Evolutionary conservation across 2,888 invertebrate genomes (phyloP), one percentile per base, ranked within the genome.

Genomic region (Fragum whitleyi): DNA sequence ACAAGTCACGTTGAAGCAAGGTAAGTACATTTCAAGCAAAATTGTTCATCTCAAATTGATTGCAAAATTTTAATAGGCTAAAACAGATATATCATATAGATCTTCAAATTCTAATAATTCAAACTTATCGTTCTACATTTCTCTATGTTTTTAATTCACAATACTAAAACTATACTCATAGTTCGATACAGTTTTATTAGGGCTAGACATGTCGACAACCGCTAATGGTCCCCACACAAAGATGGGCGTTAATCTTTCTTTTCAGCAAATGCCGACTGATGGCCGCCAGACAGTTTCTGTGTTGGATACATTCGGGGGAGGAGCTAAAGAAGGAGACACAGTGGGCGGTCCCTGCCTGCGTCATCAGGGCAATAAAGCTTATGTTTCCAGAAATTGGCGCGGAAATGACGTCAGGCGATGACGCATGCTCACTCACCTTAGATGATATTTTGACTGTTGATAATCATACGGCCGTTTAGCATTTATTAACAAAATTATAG

Each of bases 181-280:
- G n/a, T 36, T 36, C 32, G 9, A 36, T 6, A 9, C 32, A 36
- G 9, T 9, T 36, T 6, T 57, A 57, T 57, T n/a, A 23, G 26
- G 26, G 21, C 11, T n/a, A 57, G 5, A 7, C 23, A 57, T 42
- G 14, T 23, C 42, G 28, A 42, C 21, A 23, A 42, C 36, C 23
- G 28, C 70, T 69, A 69, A 69, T 51, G 28, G 32, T 36, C 51
- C 81, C 81, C 81, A 81, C 61, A 65, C 74, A 65, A 36, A 81
- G 81, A 72, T 81, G 81, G 81, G 81, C 59, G 39, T 62, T 42
- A 51, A 29, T 77, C 16, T 77, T 82, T 87, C 26, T 26, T 87
- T 88, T 77, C 86, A 88, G 88, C 62, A 87, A 87, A 72, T 79
- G 84, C 65, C 81, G 88, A n/a, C 80, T 86, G 23, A 88, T 88